phyloP scores from a whole-genome alignment of 1,140 invertebrate genomes.

The Gonatopus flavifemur region DNA sequence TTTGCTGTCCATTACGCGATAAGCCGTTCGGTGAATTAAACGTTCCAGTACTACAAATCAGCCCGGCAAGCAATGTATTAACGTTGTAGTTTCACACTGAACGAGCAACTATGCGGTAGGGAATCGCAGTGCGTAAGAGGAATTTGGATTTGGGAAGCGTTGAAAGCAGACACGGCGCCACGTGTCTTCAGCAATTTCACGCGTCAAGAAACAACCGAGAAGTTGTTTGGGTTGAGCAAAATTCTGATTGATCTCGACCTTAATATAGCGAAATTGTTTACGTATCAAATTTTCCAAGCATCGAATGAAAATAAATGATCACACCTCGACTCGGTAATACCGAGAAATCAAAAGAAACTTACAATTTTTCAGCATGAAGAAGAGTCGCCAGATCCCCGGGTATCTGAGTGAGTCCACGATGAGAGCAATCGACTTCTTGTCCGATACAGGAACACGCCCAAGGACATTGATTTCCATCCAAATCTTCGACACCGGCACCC shows the following conservation, averaged over 20 bases:
- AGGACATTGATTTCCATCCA: slow-evolving; percentile 65
- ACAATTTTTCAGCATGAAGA: slow-evolving; percentile 78
- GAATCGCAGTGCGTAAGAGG: slow-evolving; percentile 26
- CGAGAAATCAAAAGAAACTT: slow-evolving; percentile 62
- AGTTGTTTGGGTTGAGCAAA: too few species aligned
- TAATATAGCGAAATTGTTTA: too few species aligned
- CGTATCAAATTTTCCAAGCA: too few species aligned
- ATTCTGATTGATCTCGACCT: too few species aligned
- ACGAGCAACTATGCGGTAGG: slow-evolving; percentile 28
- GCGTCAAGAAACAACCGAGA: slow-evolving; percentile 15
- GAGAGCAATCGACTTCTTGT: slow-evolving; percentile 78
- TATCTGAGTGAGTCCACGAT: slow-evolving; percentile 75
- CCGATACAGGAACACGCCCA: slow-evolving; percentile 77
- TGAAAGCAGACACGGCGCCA: slow-evolving; percentile 8
- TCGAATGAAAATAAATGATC: too few species aligned
- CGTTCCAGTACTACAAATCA: too few species aligned
- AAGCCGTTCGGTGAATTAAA: too few species aligned
- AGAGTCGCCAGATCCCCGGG: slow-evolving; percentile 70
- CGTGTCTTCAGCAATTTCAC: slow-evolving; percentile 31
- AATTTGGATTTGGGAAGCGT: too few species aligned
- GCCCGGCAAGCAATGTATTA: too few species aligned
- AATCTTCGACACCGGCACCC: slow-evolving; percentile 41
- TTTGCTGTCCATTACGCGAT: too few species aligned
- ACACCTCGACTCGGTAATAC: too few species aligned
- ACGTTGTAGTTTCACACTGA: slow-evolving; percentile 26